Conservation (phyloP, 2,888 invertebrate species). For the Drosophila pseudotalamancana region DNA sequence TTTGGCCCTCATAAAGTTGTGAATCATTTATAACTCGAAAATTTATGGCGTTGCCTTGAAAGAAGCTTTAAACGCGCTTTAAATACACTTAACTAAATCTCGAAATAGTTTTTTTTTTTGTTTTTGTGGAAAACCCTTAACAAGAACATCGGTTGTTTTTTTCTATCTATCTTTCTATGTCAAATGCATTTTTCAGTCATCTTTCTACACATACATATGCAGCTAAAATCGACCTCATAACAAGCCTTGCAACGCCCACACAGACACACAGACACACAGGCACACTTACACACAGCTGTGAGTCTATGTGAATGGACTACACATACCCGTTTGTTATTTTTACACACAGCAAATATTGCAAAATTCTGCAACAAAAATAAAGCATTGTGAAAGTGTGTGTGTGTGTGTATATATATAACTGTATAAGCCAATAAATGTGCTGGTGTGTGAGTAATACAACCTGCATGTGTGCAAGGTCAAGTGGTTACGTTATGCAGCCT, state of each 20-base stretch:
- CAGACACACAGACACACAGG: constrained; percentile 4
- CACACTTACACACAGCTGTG: constrained; percentile 1
- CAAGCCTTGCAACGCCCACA: constrained; percentile 57
- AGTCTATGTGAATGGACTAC: constrained; percentile 19
- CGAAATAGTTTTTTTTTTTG: not conserved
- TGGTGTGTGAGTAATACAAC: constrained; percentile 44
- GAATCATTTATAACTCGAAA: constrained; percentile 6
- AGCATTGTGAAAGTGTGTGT: not conserved
- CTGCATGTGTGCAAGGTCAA: constrained; percentile 74
- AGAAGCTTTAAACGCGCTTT: constrained; percentile 5
- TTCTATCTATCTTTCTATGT: constrained; percentile 54
- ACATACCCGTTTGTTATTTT: constrained; percentile 55
- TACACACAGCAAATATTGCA: constrained; percentile 49
- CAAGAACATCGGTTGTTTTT: not conserved
- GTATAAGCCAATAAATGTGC: constrained; percentile 54
- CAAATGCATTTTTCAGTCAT: constrained; percentile 78
- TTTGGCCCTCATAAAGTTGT: constrained; percentile 12
- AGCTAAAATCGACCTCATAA: constrained; percentile 70
- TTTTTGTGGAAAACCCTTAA: not conserved
- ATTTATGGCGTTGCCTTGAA: constrained; percentile 24
- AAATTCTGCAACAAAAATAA: constrained; percentile 31
- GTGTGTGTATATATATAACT: constrained; percentile 7
- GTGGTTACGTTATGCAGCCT: constrained; percentile 51
- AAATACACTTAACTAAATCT: not conserved
- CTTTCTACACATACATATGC: constrained; percentile 38